Evolutionary conservation across 2,113 vertebrate genomes (phyloP), one percentile per base, ranked within the genome.

Genomic region (Triplophysa siluroides): DNA sequence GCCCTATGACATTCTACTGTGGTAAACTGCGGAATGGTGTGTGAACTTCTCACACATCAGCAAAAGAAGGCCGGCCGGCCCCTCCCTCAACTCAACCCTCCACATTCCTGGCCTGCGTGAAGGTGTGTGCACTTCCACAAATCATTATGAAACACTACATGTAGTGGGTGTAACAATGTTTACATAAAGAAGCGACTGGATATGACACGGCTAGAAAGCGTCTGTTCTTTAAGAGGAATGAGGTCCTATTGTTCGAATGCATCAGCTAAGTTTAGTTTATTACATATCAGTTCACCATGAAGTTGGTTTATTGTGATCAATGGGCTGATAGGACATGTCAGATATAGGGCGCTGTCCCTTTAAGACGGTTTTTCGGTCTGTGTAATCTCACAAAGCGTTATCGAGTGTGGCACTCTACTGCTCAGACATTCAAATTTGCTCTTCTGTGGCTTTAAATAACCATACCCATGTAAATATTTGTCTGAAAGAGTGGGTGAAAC

Each of bases 381-480:
- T 24, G 66, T 23, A 58, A 62, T 79, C 19, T 50, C 11, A 10
- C 47, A 18, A 52, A 69, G 67, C 23, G 33, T 63, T 56, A 60
- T 33, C 41, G 19, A 60, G 45, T 16, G 38, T 47, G 26, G 23
- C 13, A 14, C 66, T 47, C 41, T 8, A 10, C 65, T 64, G 81
- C 75, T 75, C 81, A 86, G 83, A 86, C 83, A 84, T 81, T 82
- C 81, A 83, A 84, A 85, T 83, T 29, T 50, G n/a, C 8, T 12
- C 78, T 78, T 29, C 29, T 29, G 29, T 29, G 29, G 75, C 23
- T 86, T 82, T 78, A 78, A 84, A 86, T 82, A 84, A 75, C 80
- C 76, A 52, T 16, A 12, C 4, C 45, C 60, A 83, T 84, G 80
- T 78, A 84, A 86, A 86, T 84, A 38, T 12, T 13, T 1, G 64